These are phyloP conservation scores for Panonychus citri DNA, from an alignment of 1,140 invertebrate species.

Conservation along the genomic window DNA sequence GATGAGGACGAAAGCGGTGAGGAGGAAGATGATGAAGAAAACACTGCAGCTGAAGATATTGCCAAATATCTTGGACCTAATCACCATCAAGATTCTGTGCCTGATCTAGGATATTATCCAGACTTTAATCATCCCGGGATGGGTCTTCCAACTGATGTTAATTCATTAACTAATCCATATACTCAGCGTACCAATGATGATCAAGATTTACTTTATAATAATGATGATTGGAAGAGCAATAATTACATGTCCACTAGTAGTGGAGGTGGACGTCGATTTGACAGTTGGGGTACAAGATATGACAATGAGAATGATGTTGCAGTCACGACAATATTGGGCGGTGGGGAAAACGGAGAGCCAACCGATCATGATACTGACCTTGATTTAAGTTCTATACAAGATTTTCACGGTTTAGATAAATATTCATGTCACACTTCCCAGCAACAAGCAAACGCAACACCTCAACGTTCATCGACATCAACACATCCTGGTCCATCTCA, in stretches of 20 bases:
- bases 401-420: neutral
- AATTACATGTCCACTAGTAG: neutral
- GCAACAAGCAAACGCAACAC: too few species aligned
- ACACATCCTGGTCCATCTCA: too few species aligned
- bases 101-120: neutral
- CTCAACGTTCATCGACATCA: too few species aligned
- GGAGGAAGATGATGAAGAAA: slow-evolving; percentile 21
- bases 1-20: slow-evolving; percentile 22
- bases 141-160: neutral
- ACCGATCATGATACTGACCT: neutral
- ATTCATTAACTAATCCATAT: neutral
- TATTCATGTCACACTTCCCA: too few species aligned
- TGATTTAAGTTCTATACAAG: neutral
- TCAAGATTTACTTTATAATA: neutral
- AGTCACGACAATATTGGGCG: neutral
- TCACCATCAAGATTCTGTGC: neutral
- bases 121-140: neutral
- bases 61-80: neutral
- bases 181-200: neutral
- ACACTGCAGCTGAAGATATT: slow-evolving; percentile 13
- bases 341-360: neutral
- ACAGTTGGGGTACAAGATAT: neutral
- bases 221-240: neutral
- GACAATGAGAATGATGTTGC: neutral
- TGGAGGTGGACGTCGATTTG: neutral